Percentiles rank a stretch among this genome's conserved stretches.
phyloP scores from a whole-genome alignment of 2,797 vertebrate genomes.

The Brotula barbata region DNA sequence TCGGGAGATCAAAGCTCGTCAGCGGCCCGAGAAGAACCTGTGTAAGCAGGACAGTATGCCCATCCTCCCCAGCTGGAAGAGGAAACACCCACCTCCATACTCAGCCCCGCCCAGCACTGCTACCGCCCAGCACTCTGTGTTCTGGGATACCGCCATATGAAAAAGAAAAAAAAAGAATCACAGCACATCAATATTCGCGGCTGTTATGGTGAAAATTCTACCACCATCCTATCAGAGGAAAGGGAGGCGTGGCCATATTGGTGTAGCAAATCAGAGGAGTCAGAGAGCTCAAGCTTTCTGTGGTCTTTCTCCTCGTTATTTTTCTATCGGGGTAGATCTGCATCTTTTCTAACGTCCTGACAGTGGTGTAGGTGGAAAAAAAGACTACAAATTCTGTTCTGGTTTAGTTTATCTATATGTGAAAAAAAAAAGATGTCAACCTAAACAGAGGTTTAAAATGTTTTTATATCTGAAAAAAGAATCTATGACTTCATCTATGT shows the following conservation, averaged over 20 bases:
- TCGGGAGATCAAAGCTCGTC: slow-evolving; percentile 92
- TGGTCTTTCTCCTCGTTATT: slow-evolving; percentile 69
- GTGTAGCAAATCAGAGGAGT: slow-evolving; percentile 62
- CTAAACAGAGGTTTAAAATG: slow-evolving; percentile 20
- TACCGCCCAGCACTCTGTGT: slow-evolving; percentile 85
- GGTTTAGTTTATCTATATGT: slow-evolving; percentile 27
- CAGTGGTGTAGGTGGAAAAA: slow-evolving; percentile 39
- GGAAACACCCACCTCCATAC: slow-evolving; percentile 89
- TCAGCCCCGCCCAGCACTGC: slow-evolving; percentile 86
- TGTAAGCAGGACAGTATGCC: slow-evolving; percentile 97
- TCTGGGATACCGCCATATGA: slow-evolving; percentile 90
- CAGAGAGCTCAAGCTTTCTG: slow-evolving; percentile 51
- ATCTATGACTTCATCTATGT: slow-evolving; percentile 40
- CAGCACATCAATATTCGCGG: background rate
- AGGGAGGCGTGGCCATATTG: slow-evolving; percentile 36
- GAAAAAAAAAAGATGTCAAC: slow-evolving; percentile 4
- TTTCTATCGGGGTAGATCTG: slow-evolving; percentile 60
- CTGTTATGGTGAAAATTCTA: slow-evolving; percentile 16
- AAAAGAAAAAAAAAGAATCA: background rate
- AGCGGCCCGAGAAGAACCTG: slow-evolving; percentile 90
- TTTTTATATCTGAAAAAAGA: slow-evolving; percentile 51
- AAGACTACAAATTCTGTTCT: slow-evolving; percentile 28
- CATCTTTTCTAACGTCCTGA: slow-evolving; percentile 36
- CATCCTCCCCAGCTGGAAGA: slow-evolving; percentile 92
- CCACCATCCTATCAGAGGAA: slow-evolving; percentile 21